Base-by-base conservation (phyloP, 2,797 vertebrate species). In the Hoplostethus mediterraneus region DNA sequence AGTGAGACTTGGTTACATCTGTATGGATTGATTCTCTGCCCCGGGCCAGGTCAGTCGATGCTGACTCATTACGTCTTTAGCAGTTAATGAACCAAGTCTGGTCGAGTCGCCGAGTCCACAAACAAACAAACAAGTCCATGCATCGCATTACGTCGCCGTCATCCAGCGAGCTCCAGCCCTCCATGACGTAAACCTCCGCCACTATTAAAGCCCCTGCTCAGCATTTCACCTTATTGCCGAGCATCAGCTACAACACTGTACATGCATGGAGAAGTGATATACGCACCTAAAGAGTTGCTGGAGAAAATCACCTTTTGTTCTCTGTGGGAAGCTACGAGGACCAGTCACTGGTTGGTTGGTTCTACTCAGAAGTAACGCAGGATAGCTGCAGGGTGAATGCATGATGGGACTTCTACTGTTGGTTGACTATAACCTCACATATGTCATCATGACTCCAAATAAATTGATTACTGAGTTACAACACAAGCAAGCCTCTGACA, bases 1-100 rank as follows among this genome's bases (percentile, higher is more conserved):
- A 55, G 45, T 6, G 17, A 8, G n/a, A 6, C 14, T 12, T 17
- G 47, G 6, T 49, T 6, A 49, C 47, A 49, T n/a, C 48, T 51
- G 52, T 12, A 36, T 2, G 21, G 51, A n/a, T 49, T 45, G 42
- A 30, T 17, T 51, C 8, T 7, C 16, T 44, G 38, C 54, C n/a
- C 30, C 0, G 10, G 59, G 13, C 42, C 53, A 0, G 64, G 13
- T 65, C 73, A 44, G 30, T 68, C 57, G n/a, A 61, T 3, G 13
- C 52, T 3, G 68, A 17, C 72, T 77, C 63, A 58, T 83, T 87
- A 51, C 55, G 12, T 68, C 51, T 63, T 71, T 47, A 61, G 45
- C 63, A 56, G 52, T 42, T 79, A 87, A 85, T 83, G 80, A 70
- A 66, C 10, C 68, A 2, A 55, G 25, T 61, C 71, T 44, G 67